Evolutionary conservation across 92 coral and sea anemone species (phyloP).

Genomic region (Zoanthus sociatus): DNA sequence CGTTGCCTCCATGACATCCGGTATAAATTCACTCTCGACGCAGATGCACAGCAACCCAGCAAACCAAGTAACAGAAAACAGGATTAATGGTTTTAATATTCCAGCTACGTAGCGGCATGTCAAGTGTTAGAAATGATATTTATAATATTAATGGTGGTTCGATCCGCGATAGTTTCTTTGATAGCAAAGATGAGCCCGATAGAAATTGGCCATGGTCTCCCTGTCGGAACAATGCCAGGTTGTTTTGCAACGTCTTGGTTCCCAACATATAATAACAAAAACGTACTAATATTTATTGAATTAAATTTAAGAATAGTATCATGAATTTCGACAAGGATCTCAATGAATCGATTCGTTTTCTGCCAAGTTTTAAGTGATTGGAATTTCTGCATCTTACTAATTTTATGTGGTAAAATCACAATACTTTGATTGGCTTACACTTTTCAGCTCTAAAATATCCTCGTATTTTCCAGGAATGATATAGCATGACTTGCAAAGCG

Average conservation of each 20-base stretch:
- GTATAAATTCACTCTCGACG: conserved; percentile 35
- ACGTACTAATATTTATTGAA: neutral
- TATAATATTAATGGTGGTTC: neutral
- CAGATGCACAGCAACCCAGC: conserved; percentile 33
- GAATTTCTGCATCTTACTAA: neutral
- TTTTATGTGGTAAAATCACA: neutral
- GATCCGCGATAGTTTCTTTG: neutral
- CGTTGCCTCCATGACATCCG: conserved; percentile 39
- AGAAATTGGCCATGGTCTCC: neutral
- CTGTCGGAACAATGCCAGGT: neutral
- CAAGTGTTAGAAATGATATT: conserved; percentile 3
- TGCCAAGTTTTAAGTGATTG: neutral
- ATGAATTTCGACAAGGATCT: neutral
- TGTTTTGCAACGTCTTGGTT: neutral
- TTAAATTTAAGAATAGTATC: neutral
- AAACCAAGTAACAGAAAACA: conserved; percentile 21
- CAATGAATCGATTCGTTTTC: neutral
- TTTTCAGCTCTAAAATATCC: neutral
- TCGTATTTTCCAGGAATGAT: neutral
- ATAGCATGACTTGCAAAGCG: neutral
- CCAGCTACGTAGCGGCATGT: conserved; percentile 20
- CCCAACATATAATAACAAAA: neutral
- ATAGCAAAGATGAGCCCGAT: neutral
- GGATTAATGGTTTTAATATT: conserved; percentile 22
- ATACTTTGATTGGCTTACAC: neutral